phyloP scores from a whole-genome alignment of 2,797 vertebrate species.

The Micromesistius poutassou region DNA sequence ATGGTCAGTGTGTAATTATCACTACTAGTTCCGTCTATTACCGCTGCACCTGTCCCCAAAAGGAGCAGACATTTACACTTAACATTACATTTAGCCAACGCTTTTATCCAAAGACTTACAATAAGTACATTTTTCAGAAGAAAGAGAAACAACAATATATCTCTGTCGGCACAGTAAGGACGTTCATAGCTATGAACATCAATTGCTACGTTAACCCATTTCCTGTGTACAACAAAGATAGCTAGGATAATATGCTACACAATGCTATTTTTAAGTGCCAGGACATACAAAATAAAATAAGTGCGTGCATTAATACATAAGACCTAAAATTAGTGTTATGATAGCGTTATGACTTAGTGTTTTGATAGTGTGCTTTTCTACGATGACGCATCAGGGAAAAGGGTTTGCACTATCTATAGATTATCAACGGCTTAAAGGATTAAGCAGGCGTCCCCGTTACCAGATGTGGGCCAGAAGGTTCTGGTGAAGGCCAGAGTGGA shows the following conservation, averaged over 20 bases:
- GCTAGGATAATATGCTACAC: no score
- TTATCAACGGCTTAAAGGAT: background rate
- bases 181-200: no score
- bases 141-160: no score
- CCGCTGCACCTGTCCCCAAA: background rate
- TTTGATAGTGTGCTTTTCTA: background rate
- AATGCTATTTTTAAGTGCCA: no score
- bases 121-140: no score
- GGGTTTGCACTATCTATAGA: background rate
- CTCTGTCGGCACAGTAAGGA: no score
- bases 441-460: slow-evolving; percentile 59
- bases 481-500: slow-evolving; percentile 94
- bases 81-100: no score
- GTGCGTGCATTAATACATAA: no score
- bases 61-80: background rate
- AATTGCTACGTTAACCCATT: no score
- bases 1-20: background rate
- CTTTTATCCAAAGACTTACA: no score
- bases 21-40: background rate
- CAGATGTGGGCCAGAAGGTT: slow-evolving; percentile 93
- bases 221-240: no score
- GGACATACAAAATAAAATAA: no score
- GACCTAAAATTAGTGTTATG: background rate
- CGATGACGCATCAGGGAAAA: background rate
- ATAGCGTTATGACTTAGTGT: background rate